Conservation (phyloP, 2,888 invertebrate genomes). For the Nipponacmea schrenckii region DNA sequence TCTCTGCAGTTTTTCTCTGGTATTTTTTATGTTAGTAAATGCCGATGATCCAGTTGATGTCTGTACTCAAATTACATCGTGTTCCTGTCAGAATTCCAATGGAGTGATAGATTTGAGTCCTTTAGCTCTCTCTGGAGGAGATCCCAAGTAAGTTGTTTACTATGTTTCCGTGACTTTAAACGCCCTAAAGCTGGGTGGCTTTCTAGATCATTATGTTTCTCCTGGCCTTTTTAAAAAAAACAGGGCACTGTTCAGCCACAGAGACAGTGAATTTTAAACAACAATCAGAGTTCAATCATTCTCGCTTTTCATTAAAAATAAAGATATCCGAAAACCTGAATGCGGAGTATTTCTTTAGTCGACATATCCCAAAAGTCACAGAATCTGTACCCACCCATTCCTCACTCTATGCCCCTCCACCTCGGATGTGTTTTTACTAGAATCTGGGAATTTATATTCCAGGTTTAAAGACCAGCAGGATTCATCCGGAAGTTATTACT, state of each 20-base stretch:
- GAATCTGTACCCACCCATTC: too few relatives aligned
- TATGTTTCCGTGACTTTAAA: not conserved
- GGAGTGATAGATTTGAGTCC: conserved; percentile 8
- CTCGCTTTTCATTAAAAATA: too few relatives aligned
- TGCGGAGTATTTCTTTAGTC: too few relatives aligned
- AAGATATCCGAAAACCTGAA: too few relatives aligned
- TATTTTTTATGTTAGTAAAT: too few relatives aligned
- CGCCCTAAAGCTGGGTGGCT: not conserved
- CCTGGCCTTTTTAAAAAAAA: not conserved
- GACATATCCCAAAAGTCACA: too few relatives aligned
- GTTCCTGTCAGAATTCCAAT: conserved; percentile 12
- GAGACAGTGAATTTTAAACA: too few relatives aligned
- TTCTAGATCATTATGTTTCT: not conserved
- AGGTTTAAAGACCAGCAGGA: conserved; percentile 9
- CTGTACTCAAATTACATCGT: not conserved
- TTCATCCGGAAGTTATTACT: not conserved
- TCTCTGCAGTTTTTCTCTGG: too few relatives aligned
- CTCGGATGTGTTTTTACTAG: too few relatives aligned
- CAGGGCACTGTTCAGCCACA: not conserved
- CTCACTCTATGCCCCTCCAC: too few relatives aligned
- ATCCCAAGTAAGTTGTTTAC: conserved; percentile 11
- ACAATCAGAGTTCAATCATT: too few relatives aligned
- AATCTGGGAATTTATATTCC: not conserved
- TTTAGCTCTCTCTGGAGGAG: conserved; percentile 7
- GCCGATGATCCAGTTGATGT: conserved; percentile 4